Base-by-base conservation (phyloP, 2,113 vertebrate species). In the Vidua macroura region DNA sequence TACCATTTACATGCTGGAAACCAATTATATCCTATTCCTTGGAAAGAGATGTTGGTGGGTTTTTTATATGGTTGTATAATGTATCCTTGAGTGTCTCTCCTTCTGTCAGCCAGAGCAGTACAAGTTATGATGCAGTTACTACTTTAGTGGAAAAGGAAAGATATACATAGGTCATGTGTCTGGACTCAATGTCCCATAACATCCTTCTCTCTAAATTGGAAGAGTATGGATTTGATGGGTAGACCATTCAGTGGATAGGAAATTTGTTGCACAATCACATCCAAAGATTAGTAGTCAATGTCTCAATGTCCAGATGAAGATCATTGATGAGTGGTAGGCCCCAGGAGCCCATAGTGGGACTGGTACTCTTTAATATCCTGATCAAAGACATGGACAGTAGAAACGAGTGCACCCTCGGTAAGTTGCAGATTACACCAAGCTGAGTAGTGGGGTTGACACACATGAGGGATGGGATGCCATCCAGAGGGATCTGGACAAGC, bases 281-380 rank as follows among this genome's bases (percentile, higher is more conserved):
- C 20, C 23, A 66, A 51, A 58, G 39, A 8, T 18, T 12, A 44
- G 19, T 25, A 46, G 33, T 20, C 39, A 49, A 15, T 2, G 2
- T 18, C 46, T 55, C 21, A 18, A 22, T 28, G 13, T 13, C 21
- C 48, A 52, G 19, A 33, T 16, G 21, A 46, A 60, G 35, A 43
- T 49, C 25, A 43, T 2, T 12, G n/a, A 67, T 0, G 2, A n/a
- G 15, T 39, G 13, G 33, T 7, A 23, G 7, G 12, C 12, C 17
- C 13, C 37, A 52, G 35, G 41, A 55, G 31, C 12, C 72, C 24
- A 5, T 1, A 31, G 11, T 35, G 48, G 48, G 41, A 22, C 25
- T 17, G 9, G n/a, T 19, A 23, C 14, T 20, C 8, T 55, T 83
- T 49, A 22, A 43, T 31, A 76, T 41, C n/a, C 41, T 62, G 43